Percentiles rank a stretch among this genome's conserved stretches.
Evolutionary conservation across 2,888 invertebrate species (phyloP).

Genomic region (Cheilosia pagana): DNA sequence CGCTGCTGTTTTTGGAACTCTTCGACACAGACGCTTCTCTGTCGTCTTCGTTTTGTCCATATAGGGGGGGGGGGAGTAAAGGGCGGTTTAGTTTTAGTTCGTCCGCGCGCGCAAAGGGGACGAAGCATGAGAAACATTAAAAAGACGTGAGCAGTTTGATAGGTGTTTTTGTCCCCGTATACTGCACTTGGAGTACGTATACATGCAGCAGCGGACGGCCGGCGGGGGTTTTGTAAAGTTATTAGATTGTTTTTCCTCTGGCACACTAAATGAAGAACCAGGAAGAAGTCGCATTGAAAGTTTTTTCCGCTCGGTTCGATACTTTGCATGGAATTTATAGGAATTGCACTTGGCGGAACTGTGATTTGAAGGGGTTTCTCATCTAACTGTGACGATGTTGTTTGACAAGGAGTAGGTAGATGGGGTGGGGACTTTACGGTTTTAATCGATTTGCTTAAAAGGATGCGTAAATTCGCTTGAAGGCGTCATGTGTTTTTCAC

Average conservation of each 20-base stretch:
- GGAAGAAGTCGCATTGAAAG: conserved; percentile 8
- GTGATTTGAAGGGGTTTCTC: conserved; percentile 4
- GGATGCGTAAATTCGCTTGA: too few species aligned
- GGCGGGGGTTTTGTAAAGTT: conserved; percentile 32
- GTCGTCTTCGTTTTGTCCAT: conserved; percentile 33
- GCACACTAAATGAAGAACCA: conserved; percentile 36
- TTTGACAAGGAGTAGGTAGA: neutral
- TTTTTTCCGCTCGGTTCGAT: neutral
- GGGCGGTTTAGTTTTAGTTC: neutral
- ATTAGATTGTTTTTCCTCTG: conserved; percentile 50
- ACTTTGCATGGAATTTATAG: conserved; percentile 25
- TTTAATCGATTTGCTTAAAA: too few species aligned
- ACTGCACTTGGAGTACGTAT: conserved; percentile 12
- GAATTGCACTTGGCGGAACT: conserved; percentile 24
- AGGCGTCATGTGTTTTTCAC: too few species aligned
- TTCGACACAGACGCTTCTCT: conserved; percentile 42
- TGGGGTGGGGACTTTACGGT: too few species aligned
- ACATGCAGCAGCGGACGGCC: conserved; percentile 10
- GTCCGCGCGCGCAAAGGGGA: neutral
- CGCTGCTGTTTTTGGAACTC: conserved; percentile 25
- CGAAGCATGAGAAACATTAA: conserved; percentile 9
- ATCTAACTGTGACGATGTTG: neutral
- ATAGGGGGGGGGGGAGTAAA: neutral
- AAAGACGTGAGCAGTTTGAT: conserved; percentile 50
- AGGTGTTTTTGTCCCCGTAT: conserved; percentile 39